phyloP scores from a whole-genome alignment of 2,113 vertebrate species.

The Meles meles region DNA sequence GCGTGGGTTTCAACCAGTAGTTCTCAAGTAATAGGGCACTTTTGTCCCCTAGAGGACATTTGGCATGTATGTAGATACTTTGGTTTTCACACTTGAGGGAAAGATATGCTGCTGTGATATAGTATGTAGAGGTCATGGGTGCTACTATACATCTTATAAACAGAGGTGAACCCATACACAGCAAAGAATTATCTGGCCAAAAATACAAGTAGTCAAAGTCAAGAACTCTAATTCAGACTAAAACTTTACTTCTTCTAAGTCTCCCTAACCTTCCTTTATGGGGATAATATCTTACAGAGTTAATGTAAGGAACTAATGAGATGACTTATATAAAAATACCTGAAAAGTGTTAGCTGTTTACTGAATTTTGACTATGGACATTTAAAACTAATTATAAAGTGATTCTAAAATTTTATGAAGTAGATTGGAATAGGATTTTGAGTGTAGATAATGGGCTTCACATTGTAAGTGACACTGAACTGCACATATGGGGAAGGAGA shows the following conservation, averaged over 20 bases:
- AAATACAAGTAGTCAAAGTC: background rate
- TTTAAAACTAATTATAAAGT: background rate
- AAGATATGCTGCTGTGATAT: background rate
- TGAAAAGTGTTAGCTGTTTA: background rate
- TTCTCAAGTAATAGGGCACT: background rate
- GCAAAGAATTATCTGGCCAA: background rate
- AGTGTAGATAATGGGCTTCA: background rate
- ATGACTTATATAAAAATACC: background rate
- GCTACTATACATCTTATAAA: background rate
- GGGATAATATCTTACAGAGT: background rate
- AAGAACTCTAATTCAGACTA: background rate
- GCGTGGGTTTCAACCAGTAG: fast-evolving
- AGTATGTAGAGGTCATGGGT: background rate
- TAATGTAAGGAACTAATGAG: background rate
- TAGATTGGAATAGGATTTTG: background rate
- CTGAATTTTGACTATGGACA: background rate
- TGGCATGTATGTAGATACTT: background rate
- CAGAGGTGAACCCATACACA: background rate
- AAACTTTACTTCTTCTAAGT: background rate
- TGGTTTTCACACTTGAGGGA: background rate
- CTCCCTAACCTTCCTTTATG: background rate
- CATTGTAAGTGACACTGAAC: background rate
- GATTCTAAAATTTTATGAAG: background rate
- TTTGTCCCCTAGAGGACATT: background rate
- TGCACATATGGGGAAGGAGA: background rate